These are phyloP conservation scores for Pollachius pollachius DNA, from an alignment of 2,113 vertebrate genomes.

Conservation along the genomic window DNA sequence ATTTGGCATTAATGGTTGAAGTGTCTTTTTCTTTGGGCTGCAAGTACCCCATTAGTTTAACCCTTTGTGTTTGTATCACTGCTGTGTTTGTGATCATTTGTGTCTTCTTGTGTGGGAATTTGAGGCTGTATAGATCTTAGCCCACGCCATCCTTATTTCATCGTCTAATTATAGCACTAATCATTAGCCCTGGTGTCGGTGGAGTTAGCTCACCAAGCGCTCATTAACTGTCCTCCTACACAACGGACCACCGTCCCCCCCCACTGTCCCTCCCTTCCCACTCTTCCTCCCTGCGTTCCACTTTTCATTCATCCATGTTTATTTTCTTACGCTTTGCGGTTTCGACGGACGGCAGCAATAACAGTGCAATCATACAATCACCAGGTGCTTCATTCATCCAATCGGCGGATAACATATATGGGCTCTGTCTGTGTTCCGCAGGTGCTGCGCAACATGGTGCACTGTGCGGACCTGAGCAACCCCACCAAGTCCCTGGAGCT, in stretches of 20 bases:
- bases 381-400: background rate
- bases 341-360: too few relatives aligned
- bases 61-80: background rate
- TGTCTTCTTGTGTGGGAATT: background rate
- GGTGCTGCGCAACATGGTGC: slow-evolving; percentile 98
- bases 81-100: background rate
- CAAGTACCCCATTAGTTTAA: background rate
- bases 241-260: slow-evolving; percentile 33
- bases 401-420: background rate
- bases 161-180: slow-evolving; percentile 22
- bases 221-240: slow-evolving; percentile 34
- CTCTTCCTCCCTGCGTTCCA: background rate
- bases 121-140: slow-evolving; percentile 1
- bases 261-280: too few relatives aligned
- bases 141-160: slow-evolving; percentile 6
- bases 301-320: background rate
- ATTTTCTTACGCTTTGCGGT: too few relatives aligned
- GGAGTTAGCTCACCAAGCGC: slow-evolving; percentile 11
- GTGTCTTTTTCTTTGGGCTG: background rate
- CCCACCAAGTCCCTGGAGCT: slow-evolving; percentile 97
- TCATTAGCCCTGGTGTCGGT: slow-evolving; percentile 27
- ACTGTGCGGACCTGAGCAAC: slow-evolving; percentile 96
- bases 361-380: too few relatives aligned
- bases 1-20: background rate
- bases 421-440: slow-evolving; percentile 39